Evolutionary conservation across 2,113 vertebrate species (phyloP).

Genomic region (Mesitornis unicolor): DNA sequence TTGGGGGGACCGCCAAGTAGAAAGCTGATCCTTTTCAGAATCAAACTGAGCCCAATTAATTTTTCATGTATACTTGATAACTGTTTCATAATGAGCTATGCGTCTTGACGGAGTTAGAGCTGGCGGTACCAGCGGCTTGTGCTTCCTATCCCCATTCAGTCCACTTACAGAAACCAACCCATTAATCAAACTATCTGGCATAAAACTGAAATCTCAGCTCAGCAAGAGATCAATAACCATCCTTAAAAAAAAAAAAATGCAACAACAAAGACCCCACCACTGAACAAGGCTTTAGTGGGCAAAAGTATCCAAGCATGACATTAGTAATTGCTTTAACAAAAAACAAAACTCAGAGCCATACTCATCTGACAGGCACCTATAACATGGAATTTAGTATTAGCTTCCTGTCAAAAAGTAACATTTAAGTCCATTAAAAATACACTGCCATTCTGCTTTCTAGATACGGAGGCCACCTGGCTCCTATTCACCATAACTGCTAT

Average conservation of each 20-base stretch:
- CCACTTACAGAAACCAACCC: conserved; percentile 95
- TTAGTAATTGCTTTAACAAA: conserved; percentile 74
- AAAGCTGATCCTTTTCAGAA: conserved; percentile 83
- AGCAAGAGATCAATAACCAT: conserved; percentile 97
- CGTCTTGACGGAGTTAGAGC: conserved; percentile 84
- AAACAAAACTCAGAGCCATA: conserved; percentile 58
- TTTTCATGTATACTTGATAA: conserved; percentile 91
- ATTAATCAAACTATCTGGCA: conserved; percentile 99
- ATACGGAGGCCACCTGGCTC: conserved; percentile 51
- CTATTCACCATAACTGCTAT: conserved; percentile 66
- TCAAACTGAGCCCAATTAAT: conserved; percentile 89
- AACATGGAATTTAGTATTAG: conserved; percentile 65
- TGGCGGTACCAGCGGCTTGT: conserved; percentile 84
- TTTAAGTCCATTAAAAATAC: conserved; percentile 70
- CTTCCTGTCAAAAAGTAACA: conserved; percentile 70
- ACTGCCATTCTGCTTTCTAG: conserved; percentile 63
- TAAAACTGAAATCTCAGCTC: conserved; percentile 91
- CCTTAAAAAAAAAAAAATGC: conserved; percentile 66
- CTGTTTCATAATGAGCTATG: conserved; percentile 90
- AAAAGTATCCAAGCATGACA: conserved; percentile 71
- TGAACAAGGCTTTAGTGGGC: conserved; percentile 70
- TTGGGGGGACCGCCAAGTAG: conserved; percentile 78
- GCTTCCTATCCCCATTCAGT: conserved; percentile 97
- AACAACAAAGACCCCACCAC: conserved; percentile 53
- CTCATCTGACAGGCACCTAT: conserved; percentile 61